These are phyloP conservation scores for Sorex araneus DNA, from an alignment of 2,113 vertebrate genomes.

Conservation along the genomic window DNA sequence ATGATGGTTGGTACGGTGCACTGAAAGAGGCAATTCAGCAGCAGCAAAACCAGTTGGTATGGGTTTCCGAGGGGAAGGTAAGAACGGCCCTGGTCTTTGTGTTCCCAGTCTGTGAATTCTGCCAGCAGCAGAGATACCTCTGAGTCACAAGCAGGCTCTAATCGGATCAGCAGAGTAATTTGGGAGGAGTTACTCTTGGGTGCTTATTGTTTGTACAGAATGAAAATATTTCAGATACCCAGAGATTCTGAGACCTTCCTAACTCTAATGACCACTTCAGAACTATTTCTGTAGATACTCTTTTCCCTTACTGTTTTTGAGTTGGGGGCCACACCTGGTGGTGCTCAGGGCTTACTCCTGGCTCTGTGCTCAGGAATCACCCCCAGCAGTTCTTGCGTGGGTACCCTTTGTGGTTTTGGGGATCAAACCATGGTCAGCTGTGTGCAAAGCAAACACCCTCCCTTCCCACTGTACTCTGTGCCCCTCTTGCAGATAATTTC, in stretches of 20 bases:
- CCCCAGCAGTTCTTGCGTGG: too few relatives aligned
- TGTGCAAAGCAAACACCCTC: too few relatives aligned
- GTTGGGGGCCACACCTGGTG: too few relatives aligned
- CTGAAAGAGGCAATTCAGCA: constrained; percentile 98
- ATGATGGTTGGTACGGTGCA: constrained; percentile 98
- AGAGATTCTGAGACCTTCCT: background rate
- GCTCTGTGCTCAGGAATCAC: too few relatives aligned
- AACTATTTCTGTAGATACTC: background rate
- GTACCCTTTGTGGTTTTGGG: too few relatives aligned
- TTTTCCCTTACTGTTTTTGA: too few relatives aligned
- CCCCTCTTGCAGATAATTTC: background rate
- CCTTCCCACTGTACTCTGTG: too few relatives aligned
- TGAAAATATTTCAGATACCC: too few relatives aligned
- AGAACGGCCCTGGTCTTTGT: constrained; percentile 60
- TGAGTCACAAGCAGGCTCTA: background rate
- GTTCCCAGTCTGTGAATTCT: background rate
- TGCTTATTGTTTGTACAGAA: background rate
- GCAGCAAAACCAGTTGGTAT: constrained; percentile 98
- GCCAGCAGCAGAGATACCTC: background rate
- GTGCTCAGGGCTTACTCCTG: too few relatives aligned
- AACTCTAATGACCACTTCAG: background rate
- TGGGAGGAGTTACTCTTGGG: background rate
- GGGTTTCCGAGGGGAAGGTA: constrained; percentile 99
- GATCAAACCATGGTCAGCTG: too few relatives aligned
- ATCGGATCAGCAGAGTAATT: background rate